Evolutionary conservation across 2,113 vertebrate genomes (phyloP).

Genomic region (Rhinopomastus cyanomelas): DNA sequence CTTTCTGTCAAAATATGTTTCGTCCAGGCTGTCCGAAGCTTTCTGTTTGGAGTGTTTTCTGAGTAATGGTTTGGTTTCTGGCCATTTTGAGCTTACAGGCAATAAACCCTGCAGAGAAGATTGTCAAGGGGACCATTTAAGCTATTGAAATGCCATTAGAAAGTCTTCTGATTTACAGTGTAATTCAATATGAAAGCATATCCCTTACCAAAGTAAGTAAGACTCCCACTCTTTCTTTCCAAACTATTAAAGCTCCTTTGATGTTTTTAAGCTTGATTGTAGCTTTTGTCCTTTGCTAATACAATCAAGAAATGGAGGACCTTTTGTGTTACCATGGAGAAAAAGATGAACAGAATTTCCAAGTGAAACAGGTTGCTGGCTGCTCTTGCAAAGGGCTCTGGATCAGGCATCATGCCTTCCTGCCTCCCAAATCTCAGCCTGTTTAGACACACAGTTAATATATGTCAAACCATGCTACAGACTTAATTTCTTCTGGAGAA

Average conservation of each 20-base stretch:
- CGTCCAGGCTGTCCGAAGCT: not conserved
- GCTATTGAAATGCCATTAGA: conserved; percentile 53
- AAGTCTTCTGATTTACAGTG: conserved; percentile 37
- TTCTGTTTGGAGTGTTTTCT: conserved; percentile 27
- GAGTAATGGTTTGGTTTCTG: conserved; percentile 34
- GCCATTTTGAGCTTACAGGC: conserved; percentile 30
- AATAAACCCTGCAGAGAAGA: conserved; percentile 24
- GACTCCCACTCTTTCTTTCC: conserved; percentile 38
- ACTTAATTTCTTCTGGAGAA: conserved; percentile 8
- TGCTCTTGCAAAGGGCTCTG: not conserved
- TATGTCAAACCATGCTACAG: not conserved
- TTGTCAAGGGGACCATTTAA: not conserved
- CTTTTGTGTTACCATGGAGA: conserved; percentile 35
- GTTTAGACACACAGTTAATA: not conserved
- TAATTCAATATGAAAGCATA: conserved; percentile 48
- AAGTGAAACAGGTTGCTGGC: not conserved
- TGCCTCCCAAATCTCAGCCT: not conserved
- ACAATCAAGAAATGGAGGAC: not conserved
- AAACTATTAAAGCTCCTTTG: conserved; percentile 24
- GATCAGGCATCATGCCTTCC: not conserved
- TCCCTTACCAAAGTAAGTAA: conserved; percentile 22
- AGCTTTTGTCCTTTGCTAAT: conserved; percentile 40
- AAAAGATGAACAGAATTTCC: not conserved
- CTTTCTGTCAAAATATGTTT: not conserved
- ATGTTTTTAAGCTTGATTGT: conserved; percentile 19